A percentile compares a stretch with the other conserved stretches of the same genome.
Conservation (phyloP, 2,797 vertebrate species). For the Micropoecilia bifurca region DNA sequence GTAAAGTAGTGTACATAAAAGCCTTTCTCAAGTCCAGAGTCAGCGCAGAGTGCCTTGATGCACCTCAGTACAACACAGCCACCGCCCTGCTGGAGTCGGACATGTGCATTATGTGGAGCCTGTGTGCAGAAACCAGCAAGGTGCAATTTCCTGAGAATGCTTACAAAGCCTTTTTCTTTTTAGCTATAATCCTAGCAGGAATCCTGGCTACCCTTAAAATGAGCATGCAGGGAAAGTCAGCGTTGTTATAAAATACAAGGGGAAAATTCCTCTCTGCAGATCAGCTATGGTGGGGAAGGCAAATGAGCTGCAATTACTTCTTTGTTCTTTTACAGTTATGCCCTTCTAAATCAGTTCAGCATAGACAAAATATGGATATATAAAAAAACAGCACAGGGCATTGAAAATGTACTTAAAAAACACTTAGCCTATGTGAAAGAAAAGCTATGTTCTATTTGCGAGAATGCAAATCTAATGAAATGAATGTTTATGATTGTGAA, state of each 20-base stretch:
- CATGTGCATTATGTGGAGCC: conserved; percentile 15
- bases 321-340: conserved; percentile 17
- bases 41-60: conserved; percentile 1
- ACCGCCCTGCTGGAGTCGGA: conserved; percentile 11
- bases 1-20: background rate
- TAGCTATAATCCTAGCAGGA: conserved; percentile 54
- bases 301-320: conserved; percentile 32
- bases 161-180: conserved; percentile 62
- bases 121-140: conserved; percentile 32
- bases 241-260: conserved; percentile 30
- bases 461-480: conserved; percentile 15
- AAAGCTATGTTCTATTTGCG: conserved; percentile 7
- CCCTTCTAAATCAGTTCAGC: conserved; percentile 26
- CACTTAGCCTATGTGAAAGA: conserved; percentile 3
- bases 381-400: conserved; percentile 3
- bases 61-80: conserved; percentile 26
- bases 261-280: conserved; percentile 15
- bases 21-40: background rate
- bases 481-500: conserved; percentile 24
- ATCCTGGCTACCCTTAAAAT: conserved; percentile 49
- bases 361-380: conserved; percentile 4
- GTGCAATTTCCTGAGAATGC: conserved; percentile 48
- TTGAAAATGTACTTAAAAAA: conserved; percentile 6
- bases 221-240: conserved; percentile 48
- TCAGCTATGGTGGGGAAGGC: conserved; percentile 28